Percentiles rank a stretch among this genome's conserved stretches.
Evolutionary conservation across 2,888 invertebrate genomes (phyloP).

Genomic region (Drosophila formosana): DNA sequence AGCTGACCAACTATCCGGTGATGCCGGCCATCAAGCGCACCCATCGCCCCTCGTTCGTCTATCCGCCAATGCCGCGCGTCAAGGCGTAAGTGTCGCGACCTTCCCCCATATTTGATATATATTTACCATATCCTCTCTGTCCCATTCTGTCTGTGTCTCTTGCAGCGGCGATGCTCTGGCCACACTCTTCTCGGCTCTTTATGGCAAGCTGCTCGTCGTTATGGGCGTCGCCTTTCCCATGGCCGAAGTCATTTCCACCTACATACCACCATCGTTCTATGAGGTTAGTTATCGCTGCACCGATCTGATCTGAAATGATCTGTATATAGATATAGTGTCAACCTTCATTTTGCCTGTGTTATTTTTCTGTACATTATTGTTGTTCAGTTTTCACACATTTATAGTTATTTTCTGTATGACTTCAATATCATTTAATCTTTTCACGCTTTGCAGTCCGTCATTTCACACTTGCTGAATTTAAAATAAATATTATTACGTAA

Average conservation of each 20-base stretch:
- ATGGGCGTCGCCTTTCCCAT: constrained; percentile 98
- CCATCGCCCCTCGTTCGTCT: constrained; percentile 84
- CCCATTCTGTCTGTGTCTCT: constrained; percentile 51
- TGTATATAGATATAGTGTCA: neutral
- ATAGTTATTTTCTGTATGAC: too few species aligned
- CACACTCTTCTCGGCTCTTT: constrained; percentile 95
- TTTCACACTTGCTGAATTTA: too few species aligned
- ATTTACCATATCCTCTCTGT: too few species aligned
- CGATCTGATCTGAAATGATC: neutral
- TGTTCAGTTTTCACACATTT: too few species aligned
- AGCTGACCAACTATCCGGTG: constrained; percentile 84
- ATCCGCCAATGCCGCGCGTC: constrained; percentile 84
- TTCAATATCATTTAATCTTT: too few species aligned
- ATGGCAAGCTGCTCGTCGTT: constrained; percentile 96
- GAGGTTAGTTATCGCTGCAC: constrained; percentile 88
- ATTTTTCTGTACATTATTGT: neutral
- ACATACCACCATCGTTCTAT: constrained; percentile 97
- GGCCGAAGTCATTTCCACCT: constrained; percentile 97
- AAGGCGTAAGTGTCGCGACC: constrained; percentile 82
- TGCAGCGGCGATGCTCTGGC: constrained; percentile 93
- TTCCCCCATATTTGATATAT: too few species aligned
- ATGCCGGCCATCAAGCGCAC: constrained; percentile 84
- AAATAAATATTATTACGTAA: too few species aligned
- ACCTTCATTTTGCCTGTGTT: neutral
- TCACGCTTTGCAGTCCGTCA: too few species aligned